phyloP scores from a whole-genome alignment of 2,113 vertebrate species.

The Entomyzon cyanotis region DNA sequence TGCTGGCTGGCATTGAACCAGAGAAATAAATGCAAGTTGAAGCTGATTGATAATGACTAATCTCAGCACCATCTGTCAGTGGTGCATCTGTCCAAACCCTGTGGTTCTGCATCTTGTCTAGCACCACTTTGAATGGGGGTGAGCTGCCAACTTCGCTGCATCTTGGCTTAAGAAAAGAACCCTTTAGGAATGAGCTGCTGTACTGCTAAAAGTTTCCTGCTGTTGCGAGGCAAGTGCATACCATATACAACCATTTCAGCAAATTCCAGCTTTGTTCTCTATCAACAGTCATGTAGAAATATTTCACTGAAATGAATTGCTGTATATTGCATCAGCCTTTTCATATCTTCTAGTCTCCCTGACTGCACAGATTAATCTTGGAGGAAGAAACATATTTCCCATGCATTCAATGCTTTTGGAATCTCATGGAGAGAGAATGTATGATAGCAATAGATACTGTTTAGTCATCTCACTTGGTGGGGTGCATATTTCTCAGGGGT shows the following conservation, averaged over 20 bases:
- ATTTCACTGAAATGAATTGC: slow-evolving; percentile 11
- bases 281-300: slow-evolving; percentile 3
- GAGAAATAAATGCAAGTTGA: slow-evolving; percentile 21
- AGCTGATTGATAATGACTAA: slow-evolving; percentile 53
- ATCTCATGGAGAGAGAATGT: not conserved
- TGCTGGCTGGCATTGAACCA: not conserved
- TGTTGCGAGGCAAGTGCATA: not conserved
- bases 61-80: slow-evolving; percentile 52
- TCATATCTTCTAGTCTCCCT: slow-evolving; percentile 1
- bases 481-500: not conserved
- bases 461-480: slow-evolving; percentile 19
- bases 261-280: slow-evolving; percentile 35
- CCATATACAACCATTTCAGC: not conserved
- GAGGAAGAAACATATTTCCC: slow-evolving; percentile 9
- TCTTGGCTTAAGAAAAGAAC: slow-evolving; percentile 35
- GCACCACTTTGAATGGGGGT: not conserved
- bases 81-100: slow-evolving; percentile 48
- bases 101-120: slow-evolving; percentile 54
- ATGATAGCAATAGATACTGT: not conserved
- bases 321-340: not conserved
- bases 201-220: slow-evolving; percentile 46
- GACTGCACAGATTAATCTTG: slow-evolving; percentile 35
- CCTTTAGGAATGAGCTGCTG: not conserved
- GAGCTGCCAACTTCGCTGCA: slow-evolving; percentile 2
- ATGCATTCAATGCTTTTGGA: not conserved